Conservation (phyloP, 2,888 invertebrate species). For the Baccha elongata region DNA sequence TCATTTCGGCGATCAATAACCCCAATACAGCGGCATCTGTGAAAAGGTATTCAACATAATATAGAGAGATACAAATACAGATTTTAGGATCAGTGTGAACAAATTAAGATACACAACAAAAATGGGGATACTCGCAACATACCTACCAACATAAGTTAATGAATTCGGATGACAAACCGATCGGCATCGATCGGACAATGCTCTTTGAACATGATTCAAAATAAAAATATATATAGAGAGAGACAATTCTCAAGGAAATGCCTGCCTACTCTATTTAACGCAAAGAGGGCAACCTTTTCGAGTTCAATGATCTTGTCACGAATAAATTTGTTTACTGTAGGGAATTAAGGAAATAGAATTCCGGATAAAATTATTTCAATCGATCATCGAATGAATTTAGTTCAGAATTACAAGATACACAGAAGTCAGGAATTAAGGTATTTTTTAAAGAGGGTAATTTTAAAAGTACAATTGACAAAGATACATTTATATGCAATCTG, state of each 20-base stretch:
- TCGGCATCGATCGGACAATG: slow-evolving; percentile 39
- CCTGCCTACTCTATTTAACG: slow-evolving; percentile 18
- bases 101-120: slow-evolving; percentile 32
- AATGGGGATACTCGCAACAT: slow-evolving; percentile 10
- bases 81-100: slow-evolving; percentile 30
- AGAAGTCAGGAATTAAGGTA: too few relatives aligned
- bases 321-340: slow-evolving; percentile 4
- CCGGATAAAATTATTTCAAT: not conserved
- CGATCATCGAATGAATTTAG: too few relatives aligned
- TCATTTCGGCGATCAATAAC: slow-evolving; percentile 66
- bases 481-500: too few relatives aligned
- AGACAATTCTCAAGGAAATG: slow-evolving; percentile 11
- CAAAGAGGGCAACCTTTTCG: slow-evolving; percentile 18
- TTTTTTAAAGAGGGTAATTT: too few relatives aligned
- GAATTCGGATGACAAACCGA: slow-evolving; percentile 52
- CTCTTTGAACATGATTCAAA: slow-evolving; percentile 20
- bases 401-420: too few relatives aligned
- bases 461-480: too few relatives aligned
- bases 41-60: slow-evolving; percentile 5
- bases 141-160: slow-evolving; percentile 40
- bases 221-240: slow-evolving; percentile 1
- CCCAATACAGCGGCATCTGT: slow-evolving; percentile 30
- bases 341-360: not conserved
- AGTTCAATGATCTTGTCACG: slow-evolving; percentile 44
- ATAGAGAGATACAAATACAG: not conserved